Conservation (phyloP, 1,140 invertebrate genomes). For the Drosophila obscura region DNA sequence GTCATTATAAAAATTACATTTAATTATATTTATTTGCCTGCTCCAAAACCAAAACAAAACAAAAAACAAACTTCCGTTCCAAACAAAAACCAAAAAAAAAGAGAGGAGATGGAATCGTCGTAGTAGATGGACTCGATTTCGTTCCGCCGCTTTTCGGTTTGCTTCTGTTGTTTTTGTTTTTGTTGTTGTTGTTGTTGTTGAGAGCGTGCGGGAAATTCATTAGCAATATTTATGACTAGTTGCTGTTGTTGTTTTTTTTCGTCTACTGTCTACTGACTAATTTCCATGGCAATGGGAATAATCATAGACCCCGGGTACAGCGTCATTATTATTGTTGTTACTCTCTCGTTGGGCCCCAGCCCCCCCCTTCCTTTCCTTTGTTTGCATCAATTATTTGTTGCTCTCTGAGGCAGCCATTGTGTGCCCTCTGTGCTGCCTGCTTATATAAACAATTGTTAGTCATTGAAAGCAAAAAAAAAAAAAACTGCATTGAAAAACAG, state of each 20-base stretch:
- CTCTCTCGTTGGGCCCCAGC: conserved; percentile 35
- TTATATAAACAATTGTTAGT: conserved; percentile 51
- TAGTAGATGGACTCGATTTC: conserved; percentile 19
- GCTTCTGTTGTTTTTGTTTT: conserved; percentile 40
- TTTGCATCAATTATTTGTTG: no score
- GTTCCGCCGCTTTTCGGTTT: neutral
- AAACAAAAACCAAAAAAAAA: conserved; percentile 45
- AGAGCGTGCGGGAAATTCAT: conserved; percentile 81
- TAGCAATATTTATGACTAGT: conserved; percentile 78
- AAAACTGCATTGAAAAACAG: conserved; percentile 40
- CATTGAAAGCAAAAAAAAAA: conserved; percentile 29
- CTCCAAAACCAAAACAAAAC: conserved; percentile 39
- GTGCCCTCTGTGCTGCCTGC: conserved; percentile 4
- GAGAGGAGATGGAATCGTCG: conserved; percentile 32
- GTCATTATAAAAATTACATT: conserved; percentile 79
- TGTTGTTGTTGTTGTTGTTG: conserved; percentile 30
- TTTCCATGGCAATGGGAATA: conserved; percentile 64
- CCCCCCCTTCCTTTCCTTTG: neutral
- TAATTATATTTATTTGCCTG: conserved; percentile 73
- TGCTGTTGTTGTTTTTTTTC: conserved; percentile 37
- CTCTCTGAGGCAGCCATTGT: no score
- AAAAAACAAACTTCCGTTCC: conserved; percentile 69
- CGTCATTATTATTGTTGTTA: conserved; percentile 66
- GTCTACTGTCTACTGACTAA: conserved; percentile 63
- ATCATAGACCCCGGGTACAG: conserved; percentile 32